phyloP scores from a whole-genome alignment of 2,113 vertebrate genomes.

The Phrynosoma platyrhinos region DNA sequence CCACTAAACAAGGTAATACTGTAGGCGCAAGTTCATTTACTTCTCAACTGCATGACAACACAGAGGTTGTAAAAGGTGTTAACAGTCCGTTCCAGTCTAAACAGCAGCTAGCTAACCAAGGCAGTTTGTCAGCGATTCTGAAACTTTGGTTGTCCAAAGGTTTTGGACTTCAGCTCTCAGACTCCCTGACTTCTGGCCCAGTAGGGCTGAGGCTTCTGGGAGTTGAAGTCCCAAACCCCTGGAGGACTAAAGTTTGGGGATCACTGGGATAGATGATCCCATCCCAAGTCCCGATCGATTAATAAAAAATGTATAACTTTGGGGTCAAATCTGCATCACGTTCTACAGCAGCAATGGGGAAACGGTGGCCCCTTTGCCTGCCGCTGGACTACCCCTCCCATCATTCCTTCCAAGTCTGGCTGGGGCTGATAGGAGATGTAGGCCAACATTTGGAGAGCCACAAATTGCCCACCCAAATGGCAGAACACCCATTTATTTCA shows the following conservation, averaged over 20 bases:
- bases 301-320: too few relatives aligned
- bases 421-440: neutral
- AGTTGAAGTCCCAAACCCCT: too few relatives aligned
- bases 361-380: neutral
- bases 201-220: too few relatives aligned
- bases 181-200: too few relatives aligned
- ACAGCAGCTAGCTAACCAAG: neutral
- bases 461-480: conserved; percentile 50
- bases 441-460: neutral
- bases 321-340: neutral
- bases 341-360: neutral
- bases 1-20: neutral
- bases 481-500: too few relatives aligned
- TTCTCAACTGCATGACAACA: too few relatives aligned
- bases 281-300: too few relatives aligned
- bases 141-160: too few relatives aligned
- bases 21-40: neutral
- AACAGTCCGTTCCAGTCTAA: neutral
- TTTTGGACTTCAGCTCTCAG: too few relatives aligned
- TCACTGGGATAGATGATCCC: too few relatives aligned
- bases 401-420: neutral
- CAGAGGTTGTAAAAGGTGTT: neutral
- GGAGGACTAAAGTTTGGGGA: too few relatives aligned
- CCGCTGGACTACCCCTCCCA: neutral
- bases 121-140: too few relatives aligned